phyloP scores from a whole-genome alignment of 2,113 vertebrate genomes.

The Coracopsis vasa region DNA sequence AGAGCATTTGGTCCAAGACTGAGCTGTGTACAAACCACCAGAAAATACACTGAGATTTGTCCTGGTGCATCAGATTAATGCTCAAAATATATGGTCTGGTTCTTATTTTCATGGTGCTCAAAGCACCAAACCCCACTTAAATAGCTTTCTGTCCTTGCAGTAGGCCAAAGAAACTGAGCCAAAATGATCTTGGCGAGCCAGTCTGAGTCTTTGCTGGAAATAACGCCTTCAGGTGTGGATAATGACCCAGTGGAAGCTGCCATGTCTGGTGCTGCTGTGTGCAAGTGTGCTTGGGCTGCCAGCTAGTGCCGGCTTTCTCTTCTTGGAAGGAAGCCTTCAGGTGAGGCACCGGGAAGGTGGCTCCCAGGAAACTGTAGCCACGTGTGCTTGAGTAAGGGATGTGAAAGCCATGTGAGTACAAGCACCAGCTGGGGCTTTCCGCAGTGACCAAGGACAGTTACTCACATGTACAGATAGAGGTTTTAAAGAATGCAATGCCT shows the following conservation, averaged over 20 bases:
- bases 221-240: neutral
- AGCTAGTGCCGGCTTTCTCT: neutral
- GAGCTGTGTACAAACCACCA: neutral
- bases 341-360: neutral
- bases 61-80: neutral
- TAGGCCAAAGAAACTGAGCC: neutral
- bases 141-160: neutral
- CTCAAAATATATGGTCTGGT: neutral
- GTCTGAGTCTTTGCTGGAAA: neutral
- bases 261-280: accelerated
- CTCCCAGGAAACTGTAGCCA: accelerated
- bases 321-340: neutral
- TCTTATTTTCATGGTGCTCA: neutral
- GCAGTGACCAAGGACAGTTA: neutral
- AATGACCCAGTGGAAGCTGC: neutral
- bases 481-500: neutral
- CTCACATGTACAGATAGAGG: neutral
- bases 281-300: accelerated
- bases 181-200: neutral
- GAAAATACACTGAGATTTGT: neutral
- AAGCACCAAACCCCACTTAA: neutral
- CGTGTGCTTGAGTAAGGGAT: accelerated
- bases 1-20: accelerated
- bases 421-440: neutral
- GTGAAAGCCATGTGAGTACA: neutral